Base-by-base conservation (phyloP, 2,113 vertebrate genomes). In the Notechis scutatus region DNA sequence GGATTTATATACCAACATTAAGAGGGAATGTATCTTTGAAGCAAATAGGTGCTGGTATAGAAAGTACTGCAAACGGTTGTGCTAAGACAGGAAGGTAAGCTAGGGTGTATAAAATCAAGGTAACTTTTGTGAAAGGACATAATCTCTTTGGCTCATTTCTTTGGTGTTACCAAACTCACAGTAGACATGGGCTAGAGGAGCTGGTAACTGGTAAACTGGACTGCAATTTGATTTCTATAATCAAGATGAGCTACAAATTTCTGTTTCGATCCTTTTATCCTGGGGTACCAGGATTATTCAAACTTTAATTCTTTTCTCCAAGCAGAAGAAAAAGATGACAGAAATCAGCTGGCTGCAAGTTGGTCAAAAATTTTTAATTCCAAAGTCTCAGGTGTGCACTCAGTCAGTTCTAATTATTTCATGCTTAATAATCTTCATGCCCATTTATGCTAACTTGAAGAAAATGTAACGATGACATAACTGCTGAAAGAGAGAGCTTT, bases 391-490 rank as follows among this genome's bases (percentile, higher is more conserved):
- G 91, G 52, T 92, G 91, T 69, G 23, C 55, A 89, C 20, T 56
- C 50, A 89, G 12, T 89, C 92, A 56, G 26, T 39, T 81, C 61
- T 56, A 81, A 89, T 92, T 74, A 92, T 81, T 74, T 29, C 45
- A 20, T 42, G 64, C 34, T 56, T 45, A 92, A 92, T 55, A 81
- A 50, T 18, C 87, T 89, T 92, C 50, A 81, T 56, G 87, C 61
- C 39, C 34, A 81, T 92, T 89, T 45, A 89, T 89, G 92, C 56
- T 74, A 55, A 92, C 88, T 54, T 69, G 86, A 92, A 74, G 64
- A 74, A 21, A 56, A 42, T 55, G 87, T 74, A 88, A 55, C 56
- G 92, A 89, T 74, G 61, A 87, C 24, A 69, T 74, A 89, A 89
- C 74, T 39, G 59, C 86, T 14, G 18, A n/a, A 74, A 39, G 20